These are phyloP conservation scores for Scaptomyza graminum DNA, from an alignment of 1,140 invertebrate genomes.

Conservation along the genomic window DNA sequence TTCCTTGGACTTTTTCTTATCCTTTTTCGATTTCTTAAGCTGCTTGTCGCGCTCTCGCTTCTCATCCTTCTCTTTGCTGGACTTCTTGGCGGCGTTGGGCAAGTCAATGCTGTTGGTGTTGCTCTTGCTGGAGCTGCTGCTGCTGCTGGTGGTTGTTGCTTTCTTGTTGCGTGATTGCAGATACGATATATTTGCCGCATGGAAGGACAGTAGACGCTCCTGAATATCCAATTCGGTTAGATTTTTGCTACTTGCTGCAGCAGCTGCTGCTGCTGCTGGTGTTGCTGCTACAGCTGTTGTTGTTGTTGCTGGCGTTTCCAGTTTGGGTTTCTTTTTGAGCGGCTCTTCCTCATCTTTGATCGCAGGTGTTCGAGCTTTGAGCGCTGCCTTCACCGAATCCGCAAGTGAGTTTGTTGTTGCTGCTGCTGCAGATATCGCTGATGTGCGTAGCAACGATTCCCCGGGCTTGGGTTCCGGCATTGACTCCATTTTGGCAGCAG, in stretches of 20 bases:
- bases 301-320: constrained; percentile 26
- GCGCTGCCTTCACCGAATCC: constrained; percentile 40
- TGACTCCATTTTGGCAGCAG: constrained; percentile 26
- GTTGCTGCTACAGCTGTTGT: not conserved
- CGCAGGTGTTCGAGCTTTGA: constrained; percentile 30
- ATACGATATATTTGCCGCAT: constrained; percentile 86
- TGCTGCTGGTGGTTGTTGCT: constrained; percentile 41
- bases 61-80: constrained; percentile 59
- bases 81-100: constrained; percentile 35
- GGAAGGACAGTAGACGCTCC: constrained; percentile 86
- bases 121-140: constrained; percentile 19
- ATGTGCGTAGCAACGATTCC: constrained; percentile 58
- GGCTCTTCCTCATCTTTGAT: constrained; percentile 59
- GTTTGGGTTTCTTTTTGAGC: constrained; percentile 61
- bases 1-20: constrained; percentile 70
- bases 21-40: constrained; percentile 66
- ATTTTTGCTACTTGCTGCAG: constrained; percentile 53
- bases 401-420: constrained; percentile 18
- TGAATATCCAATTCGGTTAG: constrained; percentile 86
- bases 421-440: constrained; percentile 32
- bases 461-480: constrained; percentile 63
- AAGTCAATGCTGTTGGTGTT: constrained; percentile 39
- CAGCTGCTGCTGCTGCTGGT: not conserved
- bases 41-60: constrained; percentile 62
- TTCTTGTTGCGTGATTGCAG: constrained; percentile 86